phyloP scores from a whole-genome alignment of 2,113 vertebrate species.

The Cyanistes caeruleus region DNA sequence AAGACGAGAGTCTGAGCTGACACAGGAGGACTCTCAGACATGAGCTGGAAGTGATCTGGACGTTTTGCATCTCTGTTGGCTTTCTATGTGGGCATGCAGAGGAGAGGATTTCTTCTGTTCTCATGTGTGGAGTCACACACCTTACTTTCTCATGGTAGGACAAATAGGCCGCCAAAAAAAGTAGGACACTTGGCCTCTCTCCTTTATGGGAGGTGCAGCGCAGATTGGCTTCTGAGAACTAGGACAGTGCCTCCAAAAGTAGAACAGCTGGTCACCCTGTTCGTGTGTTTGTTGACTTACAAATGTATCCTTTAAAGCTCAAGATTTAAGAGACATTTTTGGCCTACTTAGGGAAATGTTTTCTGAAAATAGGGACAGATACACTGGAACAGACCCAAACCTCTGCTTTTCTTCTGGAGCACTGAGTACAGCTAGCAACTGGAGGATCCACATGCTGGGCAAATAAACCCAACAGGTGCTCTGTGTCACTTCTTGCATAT shows the following conservation, averaged over 20 bases:
- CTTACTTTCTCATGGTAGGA: constrained; percentile 18
- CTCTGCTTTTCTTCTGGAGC: not conserved
- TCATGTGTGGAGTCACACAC: not conserved
- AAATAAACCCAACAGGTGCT: not conserved
- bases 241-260: constrained; percentile 49
- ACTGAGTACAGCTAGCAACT: not conserved
- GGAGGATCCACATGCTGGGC: not conserved
- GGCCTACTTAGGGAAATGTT: constrained; percentile 48
- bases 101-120: not conserved
- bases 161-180: constrained; percentile 52
- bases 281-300: not conserved
- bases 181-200: constrained; percentile 51
- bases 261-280: constrained; percentile 49
- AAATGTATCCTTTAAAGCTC: constrained; percentile 41
- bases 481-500: not conserved
- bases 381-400: not conserved
- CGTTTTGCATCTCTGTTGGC: not conserved
- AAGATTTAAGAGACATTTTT: constrained; percentile 18
- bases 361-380: constrained; percentile 21
- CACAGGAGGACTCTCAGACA: not conserved
- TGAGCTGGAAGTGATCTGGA: not conserved
- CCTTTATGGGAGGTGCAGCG: constrained; percentile 19
- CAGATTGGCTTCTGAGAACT: constrained; percentile 49
- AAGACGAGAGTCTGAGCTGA: not conserved
- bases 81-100: not conserved